Base-by-base conservation (phyloP, 2,113 vertebrate genomes). In the Hyla sarda region DNA sequence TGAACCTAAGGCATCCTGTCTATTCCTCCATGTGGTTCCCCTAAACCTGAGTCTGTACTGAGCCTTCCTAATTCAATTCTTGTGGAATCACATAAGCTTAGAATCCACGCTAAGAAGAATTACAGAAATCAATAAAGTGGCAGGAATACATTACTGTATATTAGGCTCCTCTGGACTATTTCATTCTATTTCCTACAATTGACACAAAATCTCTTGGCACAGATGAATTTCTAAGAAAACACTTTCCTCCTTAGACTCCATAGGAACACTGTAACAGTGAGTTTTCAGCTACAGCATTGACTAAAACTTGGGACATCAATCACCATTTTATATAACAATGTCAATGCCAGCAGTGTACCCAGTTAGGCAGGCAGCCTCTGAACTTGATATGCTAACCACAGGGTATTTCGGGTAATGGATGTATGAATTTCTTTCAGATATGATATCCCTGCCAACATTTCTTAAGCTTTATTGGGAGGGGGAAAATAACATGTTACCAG, bases 401-500 rank as follows among this genome's bases (percentile, higher is more conserved):
- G 76, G 76, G 76, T 58, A 56, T 79, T 79, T 56, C 12, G 52
- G 76, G 52, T 56, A 77, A 77, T 52, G 50, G 75, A 54, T 54
- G 75, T 77, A 54, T 56, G 75, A 77, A 32, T 79, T 58, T 79
- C 32, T 34, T 79, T 79, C 12, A 56, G 52, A 58, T 58, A 58
- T 58, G 52, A 79, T 52, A 79, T 56, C 32, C 2, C 21, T 79
- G 52, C 52, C 16, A 54, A 79, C 19, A n/a, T 79, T 56, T 79
- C 50, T 34, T 79, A 34, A 79, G 76, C 52, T 56, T 78, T 79
- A 23, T 23, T 37, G 19, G 30, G 19, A 37, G 21, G 76, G 52
- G 50, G n/a, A 34, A 79, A 79, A 77, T 28, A 77, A 58, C 52
- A 78, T 78, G 52, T 56, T 79, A 79, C 76, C 76, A 79, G 76